A percentile compares a stretch with the other conserved stretches of the same genome.
phyloP scores from a whole-genome alignment of 2,113 vertebrate species.

The Dicrurus megarhynchus region DNA sequence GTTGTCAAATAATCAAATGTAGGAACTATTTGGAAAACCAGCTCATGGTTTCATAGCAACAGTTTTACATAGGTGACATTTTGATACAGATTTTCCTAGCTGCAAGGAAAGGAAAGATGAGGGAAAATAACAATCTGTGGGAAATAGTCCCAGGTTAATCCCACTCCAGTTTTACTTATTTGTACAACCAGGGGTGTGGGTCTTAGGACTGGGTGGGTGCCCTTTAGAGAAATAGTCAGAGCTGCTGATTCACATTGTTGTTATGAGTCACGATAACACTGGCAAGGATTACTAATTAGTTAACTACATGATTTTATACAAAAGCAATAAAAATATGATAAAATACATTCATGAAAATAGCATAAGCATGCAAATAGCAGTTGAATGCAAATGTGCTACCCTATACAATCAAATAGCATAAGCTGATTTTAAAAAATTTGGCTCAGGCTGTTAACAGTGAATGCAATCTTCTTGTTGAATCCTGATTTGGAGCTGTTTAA shows the following conservation, averaged over 20 bases:
- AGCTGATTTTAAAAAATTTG: accelerated
- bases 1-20: background rate
- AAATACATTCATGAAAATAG: background rate
- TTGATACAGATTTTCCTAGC: background rate
- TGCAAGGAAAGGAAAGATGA: background rate
- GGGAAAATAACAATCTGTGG: background rate
- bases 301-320: background rate
- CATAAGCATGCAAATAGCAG: background rate
- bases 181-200: background rate
- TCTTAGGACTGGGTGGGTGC: background rate
- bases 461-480: background rate
- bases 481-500: background rate
- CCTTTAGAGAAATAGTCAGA: background rate
- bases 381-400: background rate
- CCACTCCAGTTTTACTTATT: background rate
- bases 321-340: background rate
- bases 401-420: background rate
- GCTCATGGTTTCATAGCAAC: background rate
- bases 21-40: background rate
- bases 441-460: background rate
- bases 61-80: background rate
- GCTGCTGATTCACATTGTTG: slow-evolving; percentile 10
- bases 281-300: background rate
- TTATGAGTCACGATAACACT: background rate
- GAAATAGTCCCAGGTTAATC: background rate